phyloP scores from a whole-genome alignment of 2,888 invertebrate genomes.

The Ashinkailepas kermadecensis region DNA sequence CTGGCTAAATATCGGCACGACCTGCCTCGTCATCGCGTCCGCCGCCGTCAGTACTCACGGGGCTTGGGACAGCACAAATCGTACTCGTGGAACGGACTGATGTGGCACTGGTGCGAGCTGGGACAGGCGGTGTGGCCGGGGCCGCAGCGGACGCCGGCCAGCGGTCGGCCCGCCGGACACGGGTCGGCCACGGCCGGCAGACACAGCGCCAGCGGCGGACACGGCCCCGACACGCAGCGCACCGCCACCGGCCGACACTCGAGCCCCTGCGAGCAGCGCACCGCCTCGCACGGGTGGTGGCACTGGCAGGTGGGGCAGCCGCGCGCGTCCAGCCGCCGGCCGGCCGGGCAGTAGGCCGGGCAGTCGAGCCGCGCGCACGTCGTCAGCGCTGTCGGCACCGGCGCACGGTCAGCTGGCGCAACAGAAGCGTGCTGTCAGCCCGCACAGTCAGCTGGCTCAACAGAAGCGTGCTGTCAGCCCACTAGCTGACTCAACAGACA shows the following conservation, averaged over 20 bases:
- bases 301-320: conserved; percentile 41
- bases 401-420: too few relatives aligned
- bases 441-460: too few relatives aligned
- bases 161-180: conserved; percentile 48
- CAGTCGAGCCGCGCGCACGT: conserved; percentile 38
- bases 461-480: too few relatives aligned
- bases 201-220: conserved; percentile 55
- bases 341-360: conserved; percentile 38
- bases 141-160: conserved; percentile 53
- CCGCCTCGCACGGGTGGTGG: conserved; percentile 45
- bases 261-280: conserved; percentile 43
- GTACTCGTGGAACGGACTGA: conserved; percentile 70
- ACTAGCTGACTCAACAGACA: too few relatives aligned
- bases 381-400: conserved; percentile 13
- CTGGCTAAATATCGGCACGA: too few relatives aligned
- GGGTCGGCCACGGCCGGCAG: conserved; percentile 62
- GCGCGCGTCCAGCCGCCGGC: conserved; percentile 38
- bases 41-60: conserved; percentile 47
- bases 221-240: conserved; percentile 40
- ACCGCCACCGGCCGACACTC: conserved; percentile 43
- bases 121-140: conserved; percentile 71
- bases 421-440: too few relatives aligned
- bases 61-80: conserved; percentile 85
- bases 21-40: background rate
- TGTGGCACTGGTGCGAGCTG: conserved; percentile 73